Percentiles rank a stretch among this genome's conserved stretches.
Evolutionary conservation across 37 sponge, comb jelly and placozoan genomes (phyloP).

Genomic region (Ianthella basta): DNA sequence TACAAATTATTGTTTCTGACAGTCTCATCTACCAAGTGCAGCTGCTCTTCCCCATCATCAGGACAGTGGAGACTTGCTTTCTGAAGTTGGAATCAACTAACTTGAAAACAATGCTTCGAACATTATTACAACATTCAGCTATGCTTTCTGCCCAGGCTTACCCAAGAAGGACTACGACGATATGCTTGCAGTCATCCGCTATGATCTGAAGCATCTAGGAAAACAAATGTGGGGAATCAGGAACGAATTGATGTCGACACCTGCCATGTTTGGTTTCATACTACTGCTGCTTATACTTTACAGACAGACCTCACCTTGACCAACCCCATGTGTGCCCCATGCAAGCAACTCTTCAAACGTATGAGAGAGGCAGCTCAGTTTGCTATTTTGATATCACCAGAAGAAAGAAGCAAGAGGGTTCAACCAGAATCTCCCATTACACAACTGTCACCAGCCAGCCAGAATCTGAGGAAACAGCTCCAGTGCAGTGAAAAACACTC

Average conservation of each 20-base stretch:
- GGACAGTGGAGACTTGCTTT: background rate
- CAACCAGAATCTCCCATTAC: no score
- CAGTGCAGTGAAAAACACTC: no score
- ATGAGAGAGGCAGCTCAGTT: no score
- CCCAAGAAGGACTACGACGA: conserved; percentile 1
- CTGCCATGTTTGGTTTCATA: background rate
- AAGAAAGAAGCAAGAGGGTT: no score
- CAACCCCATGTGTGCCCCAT: no score
- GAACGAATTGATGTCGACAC: background rate
- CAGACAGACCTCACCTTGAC: no score
- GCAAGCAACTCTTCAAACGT: no score
- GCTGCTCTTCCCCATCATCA: background rate
- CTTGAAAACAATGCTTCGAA: background rate
- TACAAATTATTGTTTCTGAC: no score
- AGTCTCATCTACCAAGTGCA: background rate
- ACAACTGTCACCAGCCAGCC: no score
- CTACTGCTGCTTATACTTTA: no score
- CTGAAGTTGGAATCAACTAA: background rate
- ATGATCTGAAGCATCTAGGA: background rate
- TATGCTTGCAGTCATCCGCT: background rate
- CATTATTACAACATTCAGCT: background rate
- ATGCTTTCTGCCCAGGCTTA: background rate
- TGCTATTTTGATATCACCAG: no score
- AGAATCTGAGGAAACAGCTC: no score
- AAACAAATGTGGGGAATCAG: conserved; percentile 1